Evolutionary conservation across 2,797 vertebrate species (phyloP).

Genomic region (Myotis myotis): DNA sequence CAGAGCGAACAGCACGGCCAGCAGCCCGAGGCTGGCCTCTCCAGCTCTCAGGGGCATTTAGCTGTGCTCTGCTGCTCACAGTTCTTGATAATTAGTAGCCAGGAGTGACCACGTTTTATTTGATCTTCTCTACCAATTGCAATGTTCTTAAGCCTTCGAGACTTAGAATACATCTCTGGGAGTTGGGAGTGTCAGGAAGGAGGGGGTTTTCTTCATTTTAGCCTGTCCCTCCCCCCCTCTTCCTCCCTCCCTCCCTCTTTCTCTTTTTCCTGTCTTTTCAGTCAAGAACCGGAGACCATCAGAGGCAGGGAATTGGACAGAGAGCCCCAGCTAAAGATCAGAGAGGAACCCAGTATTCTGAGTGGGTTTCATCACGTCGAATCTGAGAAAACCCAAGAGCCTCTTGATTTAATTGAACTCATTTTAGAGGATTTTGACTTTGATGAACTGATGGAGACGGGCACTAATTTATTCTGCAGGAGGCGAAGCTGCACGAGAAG

Average conservation of each 20-base stretch:
- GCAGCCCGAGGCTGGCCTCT: accelerated
- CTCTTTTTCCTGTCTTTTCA: background rate
- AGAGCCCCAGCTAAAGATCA: background rate
- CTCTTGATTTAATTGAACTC: slow-evolving; percentile 60
- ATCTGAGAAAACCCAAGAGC: slow-evolving; percentile 24
- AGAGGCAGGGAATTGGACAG: background rate
- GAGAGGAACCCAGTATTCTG: background rate
- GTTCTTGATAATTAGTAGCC: background rate
- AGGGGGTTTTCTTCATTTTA: background rate
- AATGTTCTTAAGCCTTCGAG: background rate
- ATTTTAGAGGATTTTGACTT: background rate
- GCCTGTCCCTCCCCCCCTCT: background rate
- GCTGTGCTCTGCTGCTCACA: background rate
- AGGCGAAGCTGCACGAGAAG: accelerated
- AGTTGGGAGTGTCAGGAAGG: background rate
- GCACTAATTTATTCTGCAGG: background rate
- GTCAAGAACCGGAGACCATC: background rate
- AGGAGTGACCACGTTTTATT: background rate
- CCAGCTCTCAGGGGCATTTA: background rate
- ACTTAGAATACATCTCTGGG: background rate
- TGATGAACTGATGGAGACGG: background rate
- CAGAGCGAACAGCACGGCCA: too few species aligned
- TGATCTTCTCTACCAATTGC: background rate
- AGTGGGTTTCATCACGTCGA: background rate
- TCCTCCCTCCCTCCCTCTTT: background rate